Evolutionary conservation across 2,888 invertebrate genomes (phyloP).

Genomic region (Eremobia ochroleuca): DNA sequence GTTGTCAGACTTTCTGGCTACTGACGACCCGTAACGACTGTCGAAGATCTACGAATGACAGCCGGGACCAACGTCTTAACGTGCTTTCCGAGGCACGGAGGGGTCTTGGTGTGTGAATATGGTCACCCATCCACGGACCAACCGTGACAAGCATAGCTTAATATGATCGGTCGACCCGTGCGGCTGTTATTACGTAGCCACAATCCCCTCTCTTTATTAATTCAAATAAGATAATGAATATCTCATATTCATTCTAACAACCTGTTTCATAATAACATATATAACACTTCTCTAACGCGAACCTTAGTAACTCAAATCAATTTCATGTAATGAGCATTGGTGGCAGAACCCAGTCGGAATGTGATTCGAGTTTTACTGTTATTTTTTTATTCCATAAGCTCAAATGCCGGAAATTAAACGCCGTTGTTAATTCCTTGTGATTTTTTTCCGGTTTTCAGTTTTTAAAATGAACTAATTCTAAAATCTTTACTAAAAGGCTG

Average conservation of each 20-base stretch:
- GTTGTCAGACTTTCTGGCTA: no score
- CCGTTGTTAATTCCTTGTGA: slow-evolving; percentile 5
- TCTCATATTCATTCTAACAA: neutral
- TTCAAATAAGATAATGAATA: neutral
- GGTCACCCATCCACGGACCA: no score
- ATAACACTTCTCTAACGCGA: neutral
- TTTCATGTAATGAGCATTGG: slow-evolving; percentile 7
- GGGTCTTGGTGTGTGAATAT: no score
- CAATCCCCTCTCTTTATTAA: neutral
- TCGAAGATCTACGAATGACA: no score
- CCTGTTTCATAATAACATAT: no score
- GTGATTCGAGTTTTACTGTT: slow-evolving; percentile 19
- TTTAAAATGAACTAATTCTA: neutral
- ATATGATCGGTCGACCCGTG: no score
- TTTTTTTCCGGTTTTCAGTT: slow-evolving; percentile 4
- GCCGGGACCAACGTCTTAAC: no score
- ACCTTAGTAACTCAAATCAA: slow-evolving; percentile 33
- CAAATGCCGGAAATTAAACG: slow-evolving; percentile 62
- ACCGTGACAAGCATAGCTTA: no score
- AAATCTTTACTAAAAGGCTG: neutral
- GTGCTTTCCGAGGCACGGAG: no score
- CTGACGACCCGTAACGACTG: no score
- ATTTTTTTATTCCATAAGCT: slow-evolving; percentile 51
- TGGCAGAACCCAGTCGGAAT: slow-evolving; percentile 35
- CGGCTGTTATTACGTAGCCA: no score